Base-by-base conservation (phyloP, 2,797 vertebrate genomes). In the Sebastes umbrosus region DNA sequence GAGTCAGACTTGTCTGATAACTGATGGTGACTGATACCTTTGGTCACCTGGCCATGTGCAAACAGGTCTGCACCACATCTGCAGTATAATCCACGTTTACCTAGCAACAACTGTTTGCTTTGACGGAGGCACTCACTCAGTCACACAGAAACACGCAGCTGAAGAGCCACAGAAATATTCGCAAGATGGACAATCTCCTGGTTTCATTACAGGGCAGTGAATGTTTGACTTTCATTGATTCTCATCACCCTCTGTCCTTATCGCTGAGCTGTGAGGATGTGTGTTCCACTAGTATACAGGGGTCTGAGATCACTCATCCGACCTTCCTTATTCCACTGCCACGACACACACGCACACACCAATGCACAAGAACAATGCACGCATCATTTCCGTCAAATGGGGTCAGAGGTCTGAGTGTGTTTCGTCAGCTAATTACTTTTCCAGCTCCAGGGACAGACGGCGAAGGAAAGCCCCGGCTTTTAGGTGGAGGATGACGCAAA, bases 21-120 rank as follows among this genome's bases (percentile, higher is more conserved):
- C 57, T 60, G 67, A 84, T 83, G 60, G 70, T 69, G 73, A 75
- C 72, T 77, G 71, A 82, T 80, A 73, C 60, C 32, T 79, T 52
- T 1, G 72, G 57, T 90, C 89, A 83, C 87, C 86, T 87, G 89
- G 70, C 64, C 46, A 1, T 92, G 84, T 91, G 90, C 86, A 95
- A 96, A 95, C 93, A 95, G 75, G 58, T 87, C 46, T 74, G 87
- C 79, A 64, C 77, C 72, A 71, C 77, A 87, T 83, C 80, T 68
- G 85, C 82, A 59, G 52, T 76, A 82, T 90, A 91, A 89, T 93
- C 86, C 83, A 84, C 73, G 18, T 83, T 91, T 94, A 92, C 95
- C 92, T 95, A 94, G 94, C 94, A 96, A 95, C 95, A 84, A 57
- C 60, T 95, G 92, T 95, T 95, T 95, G 88, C 93, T 88, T 79